Evolutionary conservation across 2,888 invertebrate genomes (phyloP).

Genomic region (Sicus ferrugineus): DNA sequence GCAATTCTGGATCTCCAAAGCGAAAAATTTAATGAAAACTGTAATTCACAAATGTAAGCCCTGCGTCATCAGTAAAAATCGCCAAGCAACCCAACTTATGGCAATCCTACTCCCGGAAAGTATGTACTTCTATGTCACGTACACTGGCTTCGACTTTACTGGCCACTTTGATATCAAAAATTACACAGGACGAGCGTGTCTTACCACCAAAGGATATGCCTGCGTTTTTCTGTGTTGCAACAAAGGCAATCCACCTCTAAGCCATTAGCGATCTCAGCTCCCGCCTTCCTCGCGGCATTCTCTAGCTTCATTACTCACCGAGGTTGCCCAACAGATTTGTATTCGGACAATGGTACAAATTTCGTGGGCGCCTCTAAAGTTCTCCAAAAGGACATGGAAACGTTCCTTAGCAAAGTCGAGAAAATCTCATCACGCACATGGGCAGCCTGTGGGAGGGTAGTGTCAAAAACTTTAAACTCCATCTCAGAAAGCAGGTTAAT

Average conservation of each 20-base stretch:
- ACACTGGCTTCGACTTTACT: neutral
- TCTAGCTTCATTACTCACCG: neutral
- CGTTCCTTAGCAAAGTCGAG: neutral
- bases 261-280: no score
- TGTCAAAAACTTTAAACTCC: no score
- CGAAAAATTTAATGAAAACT: neutral
- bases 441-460: neutral
- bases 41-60: constrained; percentile 16
- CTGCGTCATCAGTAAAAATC: neutral
- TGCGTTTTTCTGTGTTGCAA: no score
- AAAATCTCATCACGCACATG: no score
- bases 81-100: no score
- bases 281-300: no score
- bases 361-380: neutral
- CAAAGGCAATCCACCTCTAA: no score
- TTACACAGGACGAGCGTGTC: no score
- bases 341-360: neutral
- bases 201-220: no score
- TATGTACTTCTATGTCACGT: neutral
- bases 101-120: neutral
- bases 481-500: no score
- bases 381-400: neutral
- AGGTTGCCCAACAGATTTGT: neutral
- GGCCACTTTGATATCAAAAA: no score
- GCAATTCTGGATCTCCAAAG: neutral